Evolutionary conservation across 35 echinoderm and acorn worm species (phyloP), one percentile per base, ranked within the genome.

Genomic region (Apostichopus parvimensis): DNA sequence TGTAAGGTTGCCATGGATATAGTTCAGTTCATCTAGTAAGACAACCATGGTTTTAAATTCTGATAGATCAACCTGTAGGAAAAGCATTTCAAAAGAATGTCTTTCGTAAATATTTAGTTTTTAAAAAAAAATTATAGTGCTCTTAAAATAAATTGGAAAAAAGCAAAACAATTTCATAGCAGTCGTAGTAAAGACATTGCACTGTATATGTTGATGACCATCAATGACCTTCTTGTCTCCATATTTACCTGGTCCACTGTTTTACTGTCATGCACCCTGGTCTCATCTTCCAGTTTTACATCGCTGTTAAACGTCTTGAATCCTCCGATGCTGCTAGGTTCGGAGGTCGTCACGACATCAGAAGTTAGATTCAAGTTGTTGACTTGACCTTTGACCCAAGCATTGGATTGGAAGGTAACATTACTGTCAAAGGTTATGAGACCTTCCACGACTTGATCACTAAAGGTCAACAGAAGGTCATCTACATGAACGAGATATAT

Each of bases 211-310:
- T 45, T 45, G 34, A 45, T 45, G 34, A 45, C 34, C 2, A 0
- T 45, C 34, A 0, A 45, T 45, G 34, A 4, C 34, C 2, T 45
- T 45, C 34, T 34, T 34, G 0, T 34, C 28, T 45, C 1, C 58
- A 61, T 61, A 61, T 0, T 94, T 83, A 94, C 93, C 76, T 78
- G 68, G 73, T 94, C 93, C 18, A 94, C 87, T 20, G 93, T 94
- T 82, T 94, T 90, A 53, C 87, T 60, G 3, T 91, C 57, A 20
- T 70, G 15, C 28, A 94, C 77, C 9, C 0, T 71, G n/a, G 86
- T 23, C 6, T 14, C 59, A 53, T 81, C 60, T 58, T 89, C 88
- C 8, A 94, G 57, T 13, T 60, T 91, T 34, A 94, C 64, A 78
- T 91, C 34, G 25, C 60, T 55, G 10, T 13, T 91, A 57, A 94